These are phyloP conservation scores for Bombylius discolor DNA, from an alignment of 2,888 invertebrate genomes.

Conservation along the genomic window DNA sequence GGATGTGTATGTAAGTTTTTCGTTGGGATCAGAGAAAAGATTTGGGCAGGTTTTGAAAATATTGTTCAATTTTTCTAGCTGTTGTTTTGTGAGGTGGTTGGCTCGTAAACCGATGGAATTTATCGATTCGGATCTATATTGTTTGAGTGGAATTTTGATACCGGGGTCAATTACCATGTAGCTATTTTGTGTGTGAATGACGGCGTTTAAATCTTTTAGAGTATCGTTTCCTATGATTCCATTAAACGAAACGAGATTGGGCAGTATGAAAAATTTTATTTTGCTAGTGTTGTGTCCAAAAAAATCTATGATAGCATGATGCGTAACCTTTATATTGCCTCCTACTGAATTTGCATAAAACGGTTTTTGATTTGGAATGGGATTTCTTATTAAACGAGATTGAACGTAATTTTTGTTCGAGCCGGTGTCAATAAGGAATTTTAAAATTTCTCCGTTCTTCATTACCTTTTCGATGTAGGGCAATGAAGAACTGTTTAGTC, in stretches of 20 bases:
- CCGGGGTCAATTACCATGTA: not conserved
- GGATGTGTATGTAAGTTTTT: not conserved
- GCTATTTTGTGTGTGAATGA: not conserved
- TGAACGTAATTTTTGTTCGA: slow-evolving; percentile 5
- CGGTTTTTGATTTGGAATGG: slow-evolving; percentile 5
- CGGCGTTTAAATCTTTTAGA: not conserved
- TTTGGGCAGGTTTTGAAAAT: not conserved
- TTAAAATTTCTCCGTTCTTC: slow-evolving; percentile 6
- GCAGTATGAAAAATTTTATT: not conserved
- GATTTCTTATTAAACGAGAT: slow-evolving; percentile 4
- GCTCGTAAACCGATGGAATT: not conserved
- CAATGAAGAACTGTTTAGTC: slow-evolving; percentile 10
- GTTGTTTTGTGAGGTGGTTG: not conserved
- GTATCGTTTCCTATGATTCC: not conserved
- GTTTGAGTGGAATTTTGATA: not conserved
- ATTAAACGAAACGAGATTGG: not conserved
- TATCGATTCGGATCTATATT: not conserved
- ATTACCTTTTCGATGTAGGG: slow-evolving; percentile 6
- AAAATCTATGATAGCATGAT: slow-evolving; percentile 7
- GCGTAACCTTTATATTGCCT: slow-evolving; percentile 6
- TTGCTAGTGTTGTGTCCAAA: not conserved
- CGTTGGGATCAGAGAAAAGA: not conserved
- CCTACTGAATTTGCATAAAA: slow-evolving; percentile 10
- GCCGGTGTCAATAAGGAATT: slow-evolving; percentile 8
- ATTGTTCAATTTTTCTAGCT: not conserved